Base-by-base conservation (phyloP, 1,140 invertebrate genomes). In the Bombus impatiens region DNA sequence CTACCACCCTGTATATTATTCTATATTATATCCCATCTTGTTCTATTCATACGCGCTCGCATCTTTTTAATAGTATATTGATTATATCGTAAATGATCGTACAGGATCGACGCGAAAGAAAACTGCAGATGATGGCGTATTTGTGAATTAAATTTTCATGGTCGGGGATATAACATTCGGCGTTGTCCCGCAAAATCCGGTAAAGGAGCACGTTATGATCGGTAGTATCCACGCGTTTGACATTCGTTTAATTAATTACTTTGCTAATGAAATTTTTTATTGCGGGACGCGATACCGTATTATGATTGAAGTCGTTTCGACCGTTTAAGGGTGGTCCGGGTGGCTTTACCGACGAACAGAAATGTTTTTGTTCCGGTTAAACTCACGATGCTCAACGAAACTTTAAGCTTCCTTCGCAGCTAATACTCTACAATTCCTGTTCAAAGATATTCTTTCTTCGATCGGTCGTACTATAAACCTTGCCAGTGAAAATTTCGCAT, bases 281-380 rank as follows among this genome's bases (percentile, higher is more conserved):
- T 1, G 6, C 78, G 32, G 15, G 40, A 5, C 44, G 68, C 68
- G 83, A 72, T 72, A 57, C 32, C 59, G 77, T 65, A 65, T 80
- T 80, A 85, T 80, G 65, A 85, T 85, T 82, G 82, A 86, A 80
- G 70, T 81, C 78, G 78, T 74, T 72, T 62, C 40, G 42, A 35
- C 40, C 78, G 70, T 85, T 81, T 82, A 82, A 44, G 13, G 4
- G 10, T 53, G n/a, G 35, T 3, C 9, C 42, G 12, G 18, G 9
- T 25, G 47, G 47, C 1, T 53, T 53, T 53, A 22, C 18, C 47
- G 57, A 13, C 10, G 71, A 82, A 75, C 78, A 68, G 57, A 82
- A 86, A 86, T 86, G 84, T 86, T 86, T 86, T 86, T 75, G 44
- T 82, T 82, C 71, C 44, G 65, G 44, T 76, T 68, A 75, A 86